Evolutionary conservation across 2,113 vertebrate species (phyloP).

Genomic region (Gambusia holbrooki): DNA sequence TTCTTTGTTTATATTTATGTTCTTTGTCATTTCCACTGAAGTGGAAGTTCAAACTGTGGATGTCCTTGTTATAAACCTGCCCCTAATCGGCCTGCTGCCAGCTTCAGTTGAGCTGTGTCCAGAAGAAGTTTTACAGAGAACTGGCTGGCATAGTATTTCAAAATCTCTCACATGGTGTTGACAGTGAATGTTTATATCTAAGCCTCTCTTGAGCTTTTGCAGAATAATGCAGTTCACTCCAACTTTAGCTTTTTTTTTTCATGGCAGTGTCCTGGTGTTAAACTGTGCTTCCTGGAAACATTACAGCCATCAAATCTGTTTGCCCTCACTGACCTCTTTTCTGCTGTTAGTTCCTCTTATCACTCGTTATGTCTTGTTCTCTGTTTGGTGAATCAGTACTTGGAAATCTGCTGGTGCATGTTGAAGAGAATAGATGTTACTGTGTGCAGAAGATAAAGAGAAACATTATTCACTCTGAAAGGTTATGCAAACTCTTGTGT

Average conservation of each 20-base stretch:
- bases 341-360: conserved; percentile 4
- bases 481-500: not conserved
- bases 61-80: conserved; percentile 33
- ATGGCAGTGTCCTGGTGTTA: not conserved
- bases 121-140: conserved; percentile 32
- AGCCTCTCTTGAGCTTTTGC: conserved; percentile 29
- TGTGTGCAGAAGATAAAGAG: conserved; percentile 30
- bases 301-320: conserved; percentile 18
- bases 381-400: conserved; percentile 41
- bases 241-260: conserved; percentile 10
- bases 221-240: conserved; percentile 33
- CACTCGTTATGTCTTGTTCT: conserved; percentile 19
- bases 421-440: conserved; percentile 44
- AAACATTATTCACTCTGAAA: conserved; percentile 41
- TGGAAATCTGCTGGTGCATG: conserved; percentile 40
- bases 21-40: conserved; percentile 4
- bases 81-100: conserved; percentile 29
- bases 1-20: conserved; percentile 23
- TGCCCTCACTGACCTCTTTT: conserved; percentile 5
- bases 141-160: conserved; percentile 16
- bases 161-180: conserved; percentile 29
- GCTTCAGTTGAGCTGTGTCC: conserved; percentile 33
- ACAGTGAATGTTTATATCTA: conserved; percentile 40
- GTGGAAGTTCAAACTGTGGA: conserved; percentile 35
- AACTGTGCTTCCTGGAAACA: conserved; percentile 51